Percentiles rank a stretch among this genome's conserved stretches.
phyloP scores from a whole-genome alignment of 2,113 vertebrate genomes.

The Neodontobutis hainanensis region DNA sequence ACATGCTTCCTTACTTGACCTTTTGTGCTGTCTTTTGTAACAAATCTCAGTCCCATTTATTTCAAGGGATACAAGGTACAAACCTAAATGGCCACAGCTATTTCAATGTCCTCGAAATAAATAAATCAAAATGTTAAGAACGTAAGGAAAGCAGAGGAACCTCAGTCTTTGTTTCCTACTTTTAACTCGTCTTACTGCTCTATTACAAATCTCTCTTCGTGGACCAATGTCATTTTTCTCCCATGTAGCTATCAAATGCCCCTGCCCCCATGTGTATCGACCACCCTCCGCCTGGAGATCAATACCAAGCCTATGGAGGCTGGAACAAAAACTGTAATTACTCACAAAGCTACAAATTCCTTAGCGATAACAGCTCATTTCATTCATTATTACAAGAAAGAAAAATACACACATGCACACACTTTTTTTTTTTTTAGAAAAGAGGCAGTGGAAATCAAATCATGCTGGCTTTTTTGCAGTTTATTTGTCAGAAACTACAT shows the following conservation, averaged over 20 bases:
- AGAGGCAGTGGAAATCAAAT: slow-evolving; percentile 28
- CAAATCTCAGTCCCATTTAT: not conserved
- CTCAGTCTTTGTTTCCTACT: slow-evolving; percentile 58
- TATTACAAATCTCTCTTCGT: slow-evolving; percentile 70
- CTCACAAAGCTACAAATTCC: slow-evolving; percentile 77
- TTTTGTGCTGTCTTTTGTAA: too few relatives aligned
- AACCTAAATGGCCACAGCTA: not conserved
- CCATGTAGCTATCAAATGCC: slow-evolving; percentile 71
- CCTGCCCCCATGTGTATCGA: slow-evolving; percentile 74
- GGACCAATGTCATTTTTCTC: slow-evolving; percentile 77
- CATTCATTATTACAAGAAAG: slow-evolving; percentile 64
- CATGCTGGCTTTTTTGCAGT: slow-evolving; percentile 17
- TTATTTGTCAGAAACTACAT: slow-evolving; percentile 21
- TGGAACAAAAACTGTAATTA: slow-evolving; percentile 80
- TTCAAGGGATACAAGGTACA: not conserved
- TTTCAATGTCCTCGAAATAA: slow-evolving; percentile 18
- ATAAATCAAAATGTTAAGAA: slow-evolving; percentile 17
- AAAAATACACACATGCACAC: slow-evolving; percentile 33
- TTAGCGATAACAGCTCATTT: slow-evolving; percentile 71
- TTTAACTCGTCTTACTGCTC: slow-evolving; percentile 68
- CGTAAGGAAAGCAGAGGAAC: slow-evolving; percentile 17
- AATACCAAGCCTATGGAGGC: slow-evolving; percentile 75
- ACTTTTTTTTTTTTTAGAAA: slow-evolving; percentile 13
- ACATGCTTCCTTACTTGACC: too few relatives aligned
- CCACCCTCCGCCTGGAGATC: slow-evolving; percentile 72